Base-by-base conservation (phyloP, 2,113 vertebrate species). In the Casuarius casuarius region DNA sequence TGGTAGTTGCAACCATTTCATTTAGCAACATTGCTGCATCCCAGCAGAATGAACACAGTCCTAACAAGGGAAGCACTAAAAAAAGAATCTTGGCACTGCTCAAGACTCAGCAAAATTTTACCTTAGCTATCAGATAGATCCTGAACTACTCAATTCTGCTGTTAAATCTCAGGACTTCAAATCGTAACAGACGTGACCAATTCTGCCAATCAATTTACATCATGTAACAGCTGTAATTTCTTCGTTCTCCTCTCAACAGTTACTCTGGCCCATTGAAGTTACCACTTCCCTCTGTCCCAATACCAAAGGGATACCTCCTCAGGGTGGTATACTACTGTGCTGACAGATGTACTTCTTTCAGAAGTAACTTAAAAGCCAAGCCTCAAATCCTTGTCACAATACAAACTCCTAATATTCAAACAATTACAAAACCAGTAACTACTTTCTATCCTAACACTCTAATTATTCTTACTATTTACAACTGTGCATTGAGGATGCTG, bases 181-280 rank as follows among this genome's bases (percentile, higher is more conserved):
- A 1, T 2, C 29, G 10, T 51, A 77, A 48, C 0, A 8, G 87
- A 31, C 58, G 10, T n/a, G 23, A 68, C 7, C 35, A 23, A 29
- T 72, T 49, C 80, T 58, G 81, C 18, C 87, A 91, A 84, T n/a
- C 52, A n/a, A 61, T 70, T 75, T 48, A 83, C 76, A 61, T 85
- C 59, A 44, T 56, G 52, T 3, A 7, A 48, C 80, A 49, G 91
- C 40, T 67, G 82, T 49, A 21, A 84, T 62, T 91, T 68, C 93
- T 92, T 78, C 28, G 2, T 65, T 75, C 84, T 92, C 90, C 70
- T 79, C 93, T 62, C 89, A 89, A 95, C 86, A 94, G 96, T 94
- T 75, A 92, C 89, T 96, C 92, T 96, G 93, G 91, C 84, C 68
- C 87, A 80, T 89, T 93, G 90, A 88, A 95, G 84, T 90, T 90